Evolutionary conservation across 2,113 vertebrate genomes (phyloP), one percentile per base, ranked within the genome.

Genomic region (Callaeas wilsoni): DNA sequence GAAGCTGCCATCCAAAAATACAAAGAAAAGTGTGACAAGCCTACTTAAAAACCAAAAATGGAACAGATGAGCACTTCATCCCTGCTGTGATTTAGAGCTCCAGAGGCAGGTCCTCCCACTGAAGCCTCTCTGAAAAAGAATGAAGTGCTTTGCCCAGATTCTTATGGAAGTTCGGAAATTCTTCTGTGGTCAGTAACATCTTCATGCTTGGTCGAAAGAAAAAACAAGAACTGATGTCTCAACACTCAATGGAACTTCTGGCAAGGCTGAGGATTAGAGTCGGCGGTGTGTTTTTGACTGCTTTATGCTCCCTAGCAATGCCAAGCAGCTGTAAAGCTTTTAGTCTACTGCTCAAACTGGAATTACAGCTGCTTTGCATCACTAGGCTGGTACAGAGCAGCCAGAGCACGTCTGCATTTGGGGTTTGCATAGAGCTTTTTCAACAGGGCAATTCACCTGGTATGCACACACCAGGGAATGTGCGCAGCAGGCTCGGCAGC

Each of bases 21-120:
- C 79, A 77, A 91, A 90, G 71, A 96, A 86, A 96, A 94, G 87
- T 93, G 83, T 90, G 90, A 96, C 76, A 71, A 93, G 76, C 62
- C 76, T 88, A 85, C 80, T 93, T 94, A 78, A 65, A 97, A 94
- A 70, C 83, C 68, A 93, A 89, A 94, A 92, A 95, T 94, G 92
- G 94, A 96, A 94, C 92, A 93, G 80, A 94, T 53, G 80, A 93
- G 64, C 23, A 23, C 41, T 94, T 88, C 4, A 7, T 79, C 64
- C 77, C 50, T 56, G 85, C 85, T 32, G 85, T 95, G 95, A 97
- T 96, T 96, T 96, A 84, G 57, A 57, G 64, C 57, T 89, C 73
- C 76, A 46, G 86, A 0, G 0, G 88, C 85, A 79, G 60, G 65
- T 95, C 85, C 69, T 94, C 78, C 82, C 67, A 82, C 87, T 76